These are phyloP conservation scores for Phrynocephalus guinanensis DNA, from an alignment of 2,797 vertebrate species.

Conservation along the genomic window DNA sequence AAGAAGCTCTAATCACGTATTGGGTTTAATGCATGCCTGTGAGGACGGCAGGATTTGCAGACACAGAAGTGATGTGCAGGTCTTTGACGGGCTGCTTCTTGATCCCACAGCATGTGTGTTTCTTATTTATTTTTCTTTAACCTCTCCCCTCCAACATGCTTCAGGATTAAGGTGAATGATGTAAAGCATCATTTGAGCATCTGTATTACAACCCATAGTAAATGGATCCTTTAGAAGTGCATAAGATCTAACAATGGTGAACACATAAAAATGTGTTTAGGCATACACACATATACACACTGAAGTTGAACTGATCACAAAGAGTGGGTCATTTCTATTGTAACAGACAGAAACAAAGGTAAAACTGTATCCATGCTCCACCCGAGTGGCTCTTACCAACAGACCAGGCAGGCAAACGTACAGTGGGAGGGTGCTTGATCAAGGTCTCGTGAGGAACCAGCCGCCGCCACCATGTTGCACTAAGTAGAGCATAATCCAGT, in stretches of 20 bases:
- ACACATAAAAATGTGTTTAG: neutral
- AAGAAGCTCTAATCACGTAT: neutral
- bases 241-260: neutral
- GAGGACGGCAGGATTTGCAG: neutral
- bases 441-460: neutral
- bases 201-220: neutral
- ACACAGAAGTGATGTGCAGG: neutral
- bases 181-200: neutral
- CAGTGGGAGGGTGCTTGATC: neutral
- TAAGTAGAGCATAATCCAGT: slow-evolving; percentile 16
- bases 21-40: neutral
- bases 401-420: no score
- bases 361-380: no score
- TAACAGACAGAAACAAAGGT: neutral
- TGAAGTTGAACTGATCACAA: no score
- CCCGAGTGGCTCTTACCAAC: neutral
- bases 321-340: neutral
- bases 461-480: neutral
- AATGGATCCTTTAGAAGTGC: neutral
- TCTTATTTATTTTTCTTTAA: no score
- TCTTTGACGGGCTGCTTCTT: neutral
- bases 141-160: neutral
- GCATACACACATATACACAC: neutral
- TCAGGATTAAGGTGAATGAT: neutral
- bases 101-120: neutral